Evolutionary conservation across 2,888 invertebrate species (phyloP), one percentile per base, ranked within the genome.

Genomic region (Tholera decimalis): DNA sequence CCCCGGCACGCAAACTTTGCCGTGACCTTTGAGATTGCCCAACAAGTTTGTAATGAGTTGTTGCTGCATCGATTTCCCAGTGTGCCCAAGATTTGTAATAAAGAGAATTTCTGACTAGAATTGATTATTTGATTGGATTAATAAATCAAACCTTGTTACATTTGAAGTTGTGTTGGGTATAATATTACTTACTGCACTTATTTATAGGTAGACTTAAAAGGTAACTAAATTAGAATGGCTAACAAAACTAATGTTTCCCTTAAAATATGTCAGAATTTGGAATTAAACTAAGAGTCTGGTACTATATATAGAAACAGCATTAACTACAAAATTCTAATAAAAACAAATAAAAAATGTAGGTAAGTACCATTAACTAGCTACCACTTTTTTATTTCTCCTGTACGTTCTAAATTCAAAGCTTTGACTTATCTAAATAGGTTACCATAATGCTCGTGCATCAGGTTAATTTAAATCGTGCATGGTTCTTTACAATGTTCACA

Each of bases 21-120:
- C 18, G 66, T 75, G 79, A 79, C 79, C 76, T 79, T 73, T 76
- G 67, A 66, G 62, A 67, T 72, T 67, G 53, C 41, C 61, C 62
- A 70, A 81, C 64, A 75, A 81, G 69, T 79, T 81, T 67, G 66
- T 67, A 63, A 65, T 80, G 73, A 79, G 66, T 76, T 75, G 56
- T 26, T 53, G 28, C 65, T 53, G 53, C 71, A 73, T 82, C 70
- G 56, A 79, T 79, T 73, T 61, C 54, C 41, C 60, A 55, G 50
- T 65, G 60, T 50, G 35, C 43, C 55, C 49, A 65, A 65, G 62
- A 60, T 65, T 65, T 77, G 51, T 56, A n/a, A 37, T 44, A 57
- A 44, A 68, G 46, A 43, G 30, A 43, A 43, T 61, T 49, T 18
- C 26, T 37, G 46, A 41, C 41, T n/a, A 37, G n/a, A 51, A 61